phyloP scores from a whole-genome alignment of 1,140 invertebrate species.

The Papilio glaucus region DNA sequence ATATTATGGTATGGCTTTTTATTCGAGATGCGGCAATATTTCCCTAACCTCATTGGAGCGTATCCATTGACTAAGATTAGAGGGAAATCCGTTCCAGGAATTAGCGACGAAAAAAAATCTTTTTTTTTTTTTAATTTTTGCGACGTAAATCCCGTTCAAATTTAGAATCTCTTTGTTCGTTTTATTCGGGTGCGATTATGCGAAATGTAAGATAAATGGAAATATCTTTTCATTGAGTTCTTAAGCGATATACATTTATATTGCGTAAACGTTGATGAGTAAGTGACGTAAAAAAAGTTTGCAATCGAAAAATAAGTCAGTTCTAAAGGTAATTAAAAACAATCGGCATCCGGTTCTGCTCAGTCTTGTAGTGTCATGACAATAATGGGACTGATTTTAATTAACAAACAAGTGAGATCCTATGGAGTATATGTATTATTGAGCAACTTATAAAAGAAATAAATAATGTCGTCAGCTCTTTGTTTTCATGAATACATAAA shows the following conservation, averaged over 20 bases:
- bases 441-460: too few relatives aligned
- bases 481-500: too few relatives aligned
- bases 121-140: constrained; percentile 10
- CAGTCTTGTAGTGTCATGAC: too few relatives aligned
- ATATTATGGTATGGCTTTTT: neutral
- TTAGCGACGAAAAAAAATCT: neutral
- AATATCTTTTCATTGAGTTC: neutral
- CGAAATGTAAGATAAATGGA: neutral
- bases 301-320: too few relatives aligned
- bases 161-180: constrained; percentile 6
- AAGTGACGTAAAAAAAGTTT: too few relatives aligned
- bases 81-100: constrained; percentile 7
- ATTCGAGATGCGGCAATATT: neutral
- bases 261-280: neutral
- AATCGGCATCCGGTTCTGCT: too few relatives aligned
- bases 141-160: neutral
- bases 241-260: neutral
- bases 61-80: constrained; percentile 17
- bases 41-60: constrained; percentile 7
- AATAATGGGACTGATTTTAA: too few relatives aligned
- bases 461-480: too few relatives aligned
- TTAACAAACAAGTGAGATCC: too few relatives aligned
- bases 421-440: too few relatives aligned
- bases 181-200: neutral
- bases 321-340: too few relatives aligned